Base-by-base conservation (phyloP, 2,113 vertebrate species). In the Riparia riparia region DNA sequence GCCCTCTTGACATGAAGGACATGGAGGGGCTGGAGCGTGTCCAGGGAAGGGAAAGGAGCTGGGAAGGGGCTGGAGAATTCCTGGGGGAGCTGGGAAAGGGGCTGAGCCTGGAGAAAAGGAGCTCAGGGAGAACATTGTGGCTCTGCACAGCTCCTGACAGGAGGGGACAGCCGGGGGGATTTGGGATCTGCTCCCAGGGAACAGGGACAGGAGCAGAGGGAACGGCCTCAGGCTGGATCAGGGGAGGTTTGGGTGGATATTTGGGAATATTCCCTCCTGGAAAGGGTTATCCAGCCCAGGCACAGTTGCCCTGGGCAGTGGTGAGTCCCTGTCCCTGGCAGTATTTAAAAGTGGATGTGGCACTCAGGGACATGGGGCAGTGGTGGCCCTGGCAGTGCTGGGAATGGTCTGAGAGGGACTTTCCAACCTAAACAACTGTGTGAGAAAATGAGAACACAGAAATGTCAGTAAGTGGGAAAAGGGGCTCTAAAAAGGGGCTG, bases 241-340 rank as follows among this genome's bases (percentile, higher is more conserved):
- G 44, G 51, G 22, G 0, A 61, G 18, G 8, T 0, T 24, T 1
- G 3, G 29, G 0, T 44, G 86, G 10, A 45, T 28, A 51, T 44
- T 9, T 10, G 60, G 10, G 1, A 8, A 19, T 14, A 45, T 14
- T 14, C 44, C 17, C 18, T 24, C 44, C 1, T 14, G 32, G 44
- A 37, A 58, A 32, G 14, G 20, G 12, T 0, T 72, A 0, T 2
- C 34, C 66, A 44, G 6, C 11, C 42, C 58, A 64, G 58, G 57
- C 74, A 20, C 31, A 42, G 50, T 50, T 80, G 34, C 17, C 17
- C 26, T 26, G 31, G 14, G 60, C 50, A n/a, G 42, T 1, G 50
- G 0, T 54, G 39, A 65, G 13, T 29, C 15, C 26, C 32, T 16
- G 9, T 12, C 3, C 7, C 22, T 34, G 7, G 1, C 3, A 5